A percentile compares a stretch with the other conserved stretches of the same genome.
These are phyloP conservation scores for Diplodus puntazzo DNA, from an alignment of 2,797 vertebrate genomes.

Conservation along the genomic window DNA sequence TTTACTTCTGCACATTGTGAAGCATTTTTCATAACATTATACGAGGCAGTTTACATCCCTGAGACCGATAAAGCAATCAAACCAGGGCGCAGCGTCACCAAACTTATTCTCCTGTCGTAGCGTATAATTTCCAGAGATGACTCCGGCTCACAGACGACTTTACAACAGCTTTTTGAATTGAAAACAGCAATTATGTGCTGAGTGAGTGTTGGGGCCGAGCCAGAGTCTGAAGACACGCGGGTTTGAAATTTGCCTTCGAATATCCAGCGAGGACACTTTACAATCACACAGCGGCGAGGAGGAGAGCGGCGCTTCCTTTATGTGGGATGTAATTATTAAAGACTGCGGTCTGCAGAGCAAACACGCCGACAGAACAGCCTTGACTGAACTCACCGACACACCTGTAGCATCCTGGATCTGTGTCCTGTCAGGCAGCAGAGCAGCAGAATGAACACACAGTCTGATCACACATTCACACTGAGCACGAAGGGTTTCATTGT, in stretches of 20 bases:
- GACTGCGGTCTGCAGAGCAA: conserved; percentile 2
- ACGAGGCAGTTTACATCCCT: not conserved
- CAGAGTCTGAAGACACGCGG: not conserved
- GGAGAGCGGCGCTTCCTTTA: not conserved
- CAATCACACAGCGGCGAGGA: not conserved
- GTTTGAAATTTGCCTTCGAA: not conserved
- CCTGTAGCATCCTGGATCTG: not conserved
- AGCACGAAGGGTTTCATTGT: too few relatives aligned
- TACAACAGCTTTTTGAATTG: conserved; percentile 16
- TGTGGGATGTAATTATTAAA: not conserved
- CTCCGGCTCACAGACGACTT: not conserved
- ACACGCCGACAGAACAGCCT: not conserved
- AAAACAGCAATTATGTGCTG: conserved; percentile 7
- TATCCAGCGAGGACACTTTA: conserved; percentile 1
- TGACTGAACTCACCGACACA: not conserved
- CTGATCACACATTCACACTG: not conserved
- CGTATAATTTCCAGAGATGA: not conserved
- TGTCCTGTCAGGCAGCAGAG: not conserved
- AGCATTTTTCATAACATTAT: not conserved
- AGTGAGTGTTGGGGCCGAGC: conserved; percentile 1
- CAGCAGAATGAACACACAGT: not conserved
- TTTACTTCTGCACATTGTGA: not conserved
- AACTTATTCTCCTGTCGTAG: not conserved
- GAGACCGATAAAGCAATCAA: conserved; percentile 10
- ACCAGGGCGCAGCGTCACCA: not conserved